phyloP scores from a whole-genome alignment of 2,797 vertebrate species.

The Kryptolebias ocellatus region DNA sequence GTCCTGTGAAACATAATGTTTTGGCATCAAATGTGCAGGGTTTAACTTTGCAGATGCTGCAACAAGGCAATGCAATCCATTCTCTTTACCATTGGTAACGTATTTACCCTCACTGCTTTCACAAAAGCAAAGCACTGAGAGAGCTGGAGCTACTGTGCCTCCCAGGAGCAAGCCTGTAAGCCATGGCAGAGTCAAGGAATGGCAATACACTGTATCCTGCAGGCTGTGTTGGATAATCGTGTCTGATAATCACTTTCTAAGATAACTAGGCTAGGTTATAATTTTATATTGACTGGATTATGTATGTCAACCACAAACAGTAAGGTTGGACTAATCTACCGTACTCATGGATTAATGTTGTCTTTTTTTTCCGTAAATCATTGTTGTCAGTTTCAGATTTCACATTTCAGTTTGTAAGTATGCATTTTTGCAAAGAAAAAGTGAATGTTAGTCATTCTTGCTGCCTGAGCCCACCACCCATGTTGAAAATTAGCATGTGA shows the following conservation, averaged over 20 bases:
- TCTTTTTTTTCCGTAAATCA: background rate
- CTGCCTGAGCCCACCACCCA: background rate
- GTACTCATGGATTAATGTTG: background rate
- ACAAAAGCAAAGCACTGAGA: background rate
- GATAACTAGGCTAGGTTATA: background rate
- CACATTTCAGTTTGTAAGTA: background rate
- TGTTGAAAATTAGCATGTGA: background rate
- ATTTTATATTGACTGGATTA: background rate
- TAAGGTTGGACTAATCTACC: background rate
- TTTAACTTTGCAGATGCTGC: background rate
- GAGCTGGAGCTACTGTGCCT: background rate
- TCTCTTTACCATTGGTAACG: background rate
- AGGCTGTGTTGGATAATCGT: background rate
- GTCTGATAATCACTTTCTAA: background rate
- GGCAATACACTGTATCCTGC: background rate
- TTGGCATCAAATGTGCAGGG: background rate
- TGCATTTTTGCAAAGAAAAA: background rate
- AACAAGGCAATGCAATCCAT: background rate
- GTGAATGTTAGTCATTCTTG: background rate
- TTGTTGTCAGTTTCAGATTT: background rate
- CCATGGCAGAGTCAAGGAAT: background rate
- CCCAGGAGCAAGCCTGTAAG: background rate
- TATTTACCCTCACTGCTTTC: constrained; percentile 1
- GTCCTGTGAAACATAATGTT: background rate
- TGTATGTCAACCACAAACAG: background rate